Conservation (phyloP, 1,140 invertebrate genomes). For the Sitodiplosis mosellana region DNA sequence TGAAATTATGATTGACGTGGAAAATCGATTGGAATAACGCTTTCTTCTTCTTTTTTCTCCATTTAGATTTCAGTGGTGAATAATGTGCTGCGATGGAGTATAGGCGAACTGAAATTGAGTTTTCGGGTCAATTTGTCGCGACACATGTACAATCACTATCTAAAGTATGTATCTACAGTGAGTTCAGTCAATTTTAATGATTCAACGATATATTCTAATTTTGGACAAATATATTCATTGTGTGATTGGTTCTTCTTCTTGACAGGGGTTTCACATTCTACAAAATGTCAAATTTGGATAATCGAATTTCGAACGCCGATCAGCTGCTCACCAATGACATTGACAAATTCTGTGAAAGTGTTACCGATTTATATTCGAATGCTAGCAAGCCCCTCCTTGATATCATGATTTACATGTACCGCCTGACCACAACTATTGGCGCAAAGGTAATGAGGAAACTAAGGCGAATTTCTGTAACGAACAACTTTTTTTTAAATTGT, state of each 20-base stretch:
- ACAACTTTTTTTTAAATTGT: constrained; percentile 7
- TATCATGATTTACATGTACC: constrained; percentile 84
- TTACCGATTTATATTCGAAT: constrained; percentile 91
- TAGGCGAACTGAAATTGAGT: constrained; percentile 81
- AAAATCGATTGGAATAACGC: too few species aligned
- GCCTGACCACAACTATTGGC: constrained; percentile 70
- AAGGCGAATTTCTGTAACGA: background rate
- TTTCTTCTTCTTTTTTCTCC: constrained; percentile 11
- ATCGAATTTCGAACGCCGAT: constrained; percentile 87
- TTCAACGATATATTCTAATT: background rate
- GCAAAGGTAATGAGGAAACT: constrained; percentile 29
- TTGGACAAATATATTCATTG: constrained; percentile 1
- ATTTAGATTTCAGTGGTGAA: constrained; percentile 75
- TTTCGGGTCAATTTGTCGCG: constrained; percentile 77
- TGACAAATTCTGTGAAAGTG: constrained; percentile 90
- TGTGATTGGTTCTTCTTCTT: constrained; percentile 8
- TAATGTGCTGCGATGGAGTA: constrained; percentile 81
- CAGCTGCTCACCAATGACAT: constrained; percentile 92
- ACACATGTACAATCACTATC: constrained; percentile 77
- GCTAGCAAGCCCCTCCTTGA: constrained; percentile 92
- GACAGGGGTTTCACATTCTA: constrained; percentile 90
- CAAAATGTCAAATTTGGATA: constrained; percentile 91
- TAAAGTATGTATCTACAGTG: constrained; percentile 49
- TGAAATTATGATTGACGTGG: too few species aligned
- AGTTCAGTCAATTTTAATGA: too few species aligned